Percentiles rank a stretch among this genome's conserved stretches.
These are phyloP conservation scores for Pseudoatta argentina DNA, from an alignment of 1,140 invertebrate genomes.

Conservation along the genomic window DNA sequence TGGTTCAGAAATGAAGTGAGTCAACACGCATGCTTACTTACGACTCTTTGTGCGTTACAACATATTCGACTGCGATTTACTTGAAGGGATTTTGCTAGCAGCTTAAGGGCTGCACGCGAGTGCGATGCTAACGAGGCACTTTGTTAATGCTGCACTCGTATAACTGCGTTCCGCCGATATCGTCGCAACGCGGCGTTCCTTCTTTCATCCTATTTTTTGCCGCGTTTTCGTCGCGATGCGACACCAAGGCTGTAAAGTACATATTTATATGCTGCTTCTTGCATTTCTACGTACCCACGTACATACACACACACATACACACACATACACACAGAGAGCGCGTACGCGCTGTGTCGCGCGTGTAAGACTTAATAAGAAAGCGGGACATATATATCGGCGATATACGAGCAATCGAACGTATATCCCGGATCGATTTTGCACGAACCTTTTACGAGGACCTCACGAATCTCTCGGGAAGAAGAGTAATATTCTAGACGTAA, in stretches of 20 bases:
- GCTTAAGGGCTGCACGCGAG: not conserved
- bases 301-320: no score
- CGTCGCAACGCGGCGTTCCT: not conserved
- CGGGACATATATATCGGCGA: conserved; percentile 20
- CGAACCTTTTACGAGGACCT: conserved; percentile 50
- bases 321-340: no score
- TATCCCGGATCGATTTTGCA: conserved; percentile 34
- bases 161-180: not conserved
- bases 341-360: not conserved
- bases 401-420: conserved; percentile 51
- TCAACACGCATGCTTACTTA: not conserved
- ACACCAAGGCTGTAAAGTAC: not conserved
- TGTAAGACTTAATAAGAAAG: conserved; percentile 55
- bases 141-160: conserved; percentile 22
- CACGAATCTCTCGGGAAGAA: conserved; percentile 47
- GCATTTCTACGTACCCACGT: not conserved
- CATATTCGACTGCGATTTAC: conserved; percentile 41
- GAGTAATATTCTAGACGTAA: conserved; percentile 52
- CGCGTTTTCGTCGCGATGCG: not conserved
- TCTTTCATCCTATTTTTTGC: not conserved
- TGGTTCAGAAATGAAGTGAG: conserved; percentile 3
- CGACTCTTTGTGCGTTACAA: not conserved
- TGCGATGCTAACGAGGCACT: conserved; percentile 47
- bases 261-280: conserved; percentile 16
- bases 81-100: conserved; percentile 18